Percentiles rank a stretch among this genome's conserved stretches.
Conservation (phyloP, 2,888 invertebrate genomes). For the Falcaria lacertinaria region DNA sequence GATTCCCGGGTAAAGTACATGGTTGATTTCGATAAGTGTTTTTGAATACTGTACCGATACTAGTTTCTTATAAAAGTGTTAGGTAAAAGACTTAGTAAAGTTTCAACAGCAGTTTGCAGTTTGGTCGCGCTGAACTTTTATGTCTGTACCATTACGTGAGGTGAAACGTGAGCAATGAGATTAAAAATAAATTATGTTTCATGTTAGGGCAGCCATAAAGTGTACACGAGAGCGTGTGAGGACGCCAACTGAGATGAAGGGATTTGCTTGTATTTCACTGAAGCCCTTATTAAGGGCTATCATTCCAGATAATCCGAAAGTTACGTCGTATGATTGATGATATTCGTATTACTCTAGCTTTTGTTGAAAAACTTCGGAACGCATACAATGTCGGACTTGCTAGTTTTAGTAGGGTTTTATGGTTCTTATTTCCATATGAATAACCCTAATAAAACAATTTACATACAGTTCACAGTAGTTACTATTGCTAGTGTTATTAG, state of each 20-base stretch:
- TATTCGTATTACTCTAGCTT: neutral
- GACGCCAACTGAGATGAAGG: conserved; percentile 13
- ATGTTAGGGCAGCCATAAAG: conserved; percentile 50
- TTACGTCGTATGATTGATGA: neutral
- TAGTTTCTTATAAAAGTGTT: too few species aligned
- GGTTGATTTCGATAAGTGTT: too few species aligned
- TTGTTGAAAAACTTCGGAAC: neutral
- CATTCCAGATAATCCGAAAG: neutral
- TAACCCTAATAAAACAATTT: too few species aligned
- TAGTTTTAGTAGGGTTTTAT: neutral
- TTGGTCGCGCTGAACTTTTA: conserved; percentile 70
- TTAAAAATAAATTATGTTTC: conserved; percentile 73
- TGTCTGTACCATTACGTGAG: conserved; percentile 71
- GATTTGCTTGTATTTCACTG: conserved; percentile 10
- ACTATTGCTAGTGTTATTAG: too few species aligned
- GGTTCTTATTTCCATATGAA: too few species aligned
- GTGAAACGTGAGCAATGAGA: conserved; percentile 71
- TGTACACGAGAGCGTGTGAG: conserved; percentile 28
- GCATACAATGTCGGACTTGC: neutral
- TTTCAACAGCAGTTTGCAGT: conserved; percentile 64
- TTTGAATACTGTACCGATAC: too few species aligned
- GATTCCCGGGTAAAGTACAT: too few species aligned
- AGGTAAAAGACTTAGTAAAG: conserved; percentile 35
- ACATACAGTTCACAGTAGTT: neutral
- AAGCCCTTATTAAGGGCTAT: conserved; percentile 9